Evolutionary conservation across 1,140 invertebrate genomes (phyloP), one percentile per base, ranked within the genome.

Genomic region (Dermatophagoides farinae): DNA sequence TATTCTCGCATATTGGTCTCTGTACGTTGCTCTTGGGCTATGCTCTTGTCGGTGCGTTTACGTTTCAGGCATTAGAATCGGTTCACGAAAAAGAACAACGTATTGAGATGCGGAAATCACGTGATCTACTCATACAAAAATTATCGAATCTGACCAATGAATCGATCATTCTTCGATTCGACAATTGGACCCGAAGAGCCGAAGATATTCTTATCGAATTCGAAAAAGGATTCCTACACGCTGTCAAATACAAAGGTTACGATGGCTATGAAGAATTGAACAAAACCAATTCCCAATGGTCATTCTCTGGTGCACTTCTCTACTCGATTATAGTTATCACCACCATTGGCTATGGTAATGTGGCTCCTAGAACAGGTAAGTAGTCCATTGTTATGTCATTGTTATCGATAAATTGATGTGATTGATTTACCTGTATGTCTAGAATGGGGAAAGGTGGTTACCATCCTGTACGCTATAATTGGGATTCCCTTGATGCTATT

Each of bases 1-100:
- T 80, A 11, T 79, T 82, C 67, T 80, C 79, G 6, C 79, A 80
- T 67, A 88, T 97, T 57, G 93, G 93, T 54, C 85, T 97, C 6
- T 91, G 90, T 47, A 88, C 85, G 1, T 75, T 97, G 1, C 88
- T 97, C 14, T 88, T 97, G 0, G 82, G 86, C 51, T 97, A 97
- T 70, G 88, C 92, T 1, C 83, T 97, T 51, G 78, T 96, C 16
- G 93, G 93, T 0, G 92, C 92, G 0, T 83, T 93, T 43, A 81
- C 87, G 39, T 98, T 97, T 71, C 85, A 82, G 68, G 76, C 79
- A 47, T 82, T 70, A 1, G 68, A 70, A 49, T 64, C 62, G 22
- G 50, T 46, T 31, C 50, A 66, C 47, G 67, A 67, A 44, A 39
- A 55, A 37, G 49, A 46, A 11, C 67, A 66, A 46, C 43, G 67